Percentiles rank a stretch among this genome's conserved stretches.
These are phyloP conservation scores for Beaufortia kweichowensis DNA, from an alignment of 2,113 vertebrate genomes.

Conservation along the genomic window DNA sequence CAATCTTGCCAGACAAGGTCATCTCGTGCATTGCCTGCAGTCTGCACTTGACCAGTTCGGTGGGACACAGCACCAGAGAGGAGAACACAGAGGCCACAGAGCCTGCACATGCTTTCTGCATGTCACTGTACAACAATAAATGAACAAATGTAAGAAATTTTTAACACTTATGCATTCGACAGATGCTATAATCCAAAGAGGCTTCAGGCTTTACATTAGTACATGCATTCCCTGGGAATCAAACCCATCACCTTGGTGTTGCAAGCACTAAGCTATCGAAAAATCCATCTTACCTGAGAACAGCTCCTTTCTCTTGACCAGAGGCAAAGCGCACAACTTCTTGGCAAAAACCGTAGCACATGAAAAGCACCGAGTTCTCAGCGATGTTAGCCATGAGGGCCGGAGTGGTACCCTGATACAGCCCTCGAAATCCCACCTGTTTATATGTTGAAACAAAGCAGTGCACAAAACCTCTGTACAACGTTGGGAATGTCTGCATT, in stretches of 20 bases:
- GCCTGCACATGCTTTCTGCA: slow-evolving; percentile 89
- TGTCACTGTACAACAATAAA: slow-evolving; percentile 73
- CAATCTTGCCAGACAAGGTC: slow-evolving; percentile 84
- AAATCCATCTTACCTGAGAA: slow-evolving; percentile 80
- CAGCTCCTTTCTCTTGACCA: slow-evolving; percentile 76
- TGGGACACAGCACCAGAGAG: slow-evolving; percentile 90
- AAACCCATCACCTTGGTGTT: too few relatives aligned
- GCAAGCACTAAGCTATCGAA: too few relatives aligned
- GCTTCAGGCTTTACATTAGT: too few relatives aligned
- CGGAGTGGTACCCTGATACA: slow-evolving; percentile 92
- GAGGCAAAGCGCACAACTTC: slow-evolving; percentile 79
- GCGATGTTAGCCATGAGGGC: slow-evolving; percentile 91
- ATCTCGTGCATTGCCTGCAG: slow-evolving; percentile 96
- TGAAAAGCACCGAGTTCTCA: slow-evolving; percentile 95
- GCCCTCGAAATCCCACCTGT: slow-evolving; percentile 86
- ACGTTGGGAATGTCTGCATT: slow-evolving; percentile 91
- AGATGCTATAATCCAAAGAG: too few relatives aligned
- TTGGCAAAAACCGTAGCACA: slow-evolving; percentile 98
- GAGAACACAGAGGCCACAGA: slow-evolving; percentile 93
- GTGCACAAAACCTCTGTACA: slow-evolving; percentile 86
- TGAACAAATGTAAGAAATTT: neutral
- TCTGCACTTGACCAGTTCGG: slow-evolving; percentile 94
- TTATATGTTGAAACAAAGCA: slow-evolving; percentile 86
- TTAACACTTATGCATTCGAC: neutral
- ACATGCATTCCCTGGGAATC: too few relatives aligned